Evolutionary conservation across 2,113 vertebrate species (phyloP).

Genomic region (Shinisaurus crocodilurus): DNA sequence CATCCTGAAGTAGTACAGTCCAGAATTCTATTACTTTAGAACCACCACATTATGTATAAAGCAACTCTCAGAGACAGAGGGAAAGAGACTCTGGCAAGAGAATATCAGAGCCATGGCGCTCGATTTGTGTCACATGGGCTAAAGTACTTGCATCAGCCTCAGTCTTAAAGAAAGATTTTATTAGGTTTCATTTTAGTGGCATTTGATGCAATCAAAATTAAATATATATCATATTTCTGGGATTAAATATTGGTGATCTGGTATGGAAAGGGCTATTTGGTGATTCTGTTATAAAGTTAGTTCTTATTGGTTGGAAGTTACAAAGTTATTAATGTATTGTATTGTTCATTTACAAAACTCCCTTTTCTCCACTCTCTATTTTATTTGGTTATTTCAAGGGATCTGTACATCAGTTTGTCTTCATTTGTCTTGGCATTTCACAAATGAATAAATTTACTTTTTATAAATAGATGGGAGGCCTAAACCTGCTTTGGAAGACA

Average conservation of each 20-base stretch:
- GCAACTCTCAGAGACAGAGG: too few relatives aligned
- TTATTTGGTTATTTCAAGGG: background rate
- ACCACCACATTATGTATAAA: background rate
- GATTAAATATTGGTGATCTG: background rate
- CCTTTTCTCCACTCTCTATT: background rate
- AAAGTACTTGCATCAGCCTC: too few relatives aligned
- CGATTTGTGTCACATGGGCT: too few relatives aligned
- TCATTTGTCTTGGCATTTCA: background rate
- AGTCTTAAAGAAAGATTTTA: too few relatives aligned
- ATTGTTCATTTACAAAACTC: background rate
- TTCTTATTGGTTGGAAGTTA: background rate
- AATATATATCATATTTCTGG: background rate
- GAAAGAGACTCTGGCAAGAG: too few relatives aligned
- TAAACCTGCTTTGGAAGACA: background rate
- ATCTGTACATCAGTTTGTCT: background rate
- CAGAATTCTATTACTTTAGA: background rate
- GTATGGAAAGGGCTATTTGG: background rate
- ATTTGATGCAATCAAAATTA: background rate
- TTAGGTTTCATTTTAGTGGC: too few relatives aligned
- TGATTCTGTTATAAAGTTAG: background rate
- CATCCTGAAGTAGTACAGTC: too few relatives aligned
- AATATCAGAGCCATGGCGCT: too few relatives aligned
- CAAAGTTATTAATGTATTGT: background rate
- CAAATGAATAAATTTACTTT: background rate
- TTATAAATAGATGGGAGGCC: background rate